Evolutionary conservation across 2,888 invertebrate species (phyloP), one percentile per base, ranked within the genome.

Genomic region (Conchocele bisecta): DNA sequence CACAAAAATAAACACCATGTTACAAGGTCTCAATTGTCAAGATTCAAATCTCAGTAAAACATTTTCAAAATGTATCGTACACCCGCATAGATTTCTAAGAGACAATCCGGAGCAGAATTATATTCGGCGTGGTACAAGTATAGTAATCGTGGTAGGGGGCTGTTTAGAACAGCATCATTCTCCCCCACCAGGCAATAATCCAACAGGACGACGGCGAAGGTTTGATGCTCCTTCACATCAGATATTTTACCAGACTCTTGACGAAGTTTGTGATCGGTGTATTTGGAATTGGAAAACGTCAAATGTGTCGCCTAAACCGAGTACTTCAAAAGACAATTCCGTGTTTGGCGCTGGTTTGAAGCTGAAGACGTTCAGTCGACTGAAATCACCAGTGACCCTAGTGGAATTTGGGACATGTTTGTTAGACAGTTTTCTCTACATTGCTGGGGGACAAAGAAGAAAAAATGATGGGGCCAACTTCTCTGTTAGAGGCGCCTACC

Each of bases 321-420:
- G n/a, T n/a, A n/a, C n/a, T n/a, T n/a, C n/a, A n/a, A n/a, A n/a
- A n/a, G n/a, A n/a, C n/a, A n/a, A n/a, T n/a, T n/a, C n/a, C n/a
- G n/a, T n/a, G n/a, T n/a, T n/a, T n/a, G n/a, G n/a, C n/a, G n/a
- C n/a, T n/a, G n/a, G n/a, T n/a, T n/a, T n/a, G n/a, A n/a, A n/a
- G n/a, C n/a, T n/a, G n/a, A n/a, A n/a, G n/a, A n/a, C n/a, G n/a
- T n/a, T n/a, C n/a, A n/a, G n/a, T n/a, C n/a, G n/a, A n/a, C n/a
- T n/a, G n/a, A n/a, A n/a, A 3, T 28, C 26, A 42, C 57, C 39
- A 6, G 29, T 39, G n/a, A 4, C 20, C 20, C 15, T 58, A 22
- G 22, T 58, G 11, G 58, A 58, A 24, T 58, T 58, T 58, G 46
- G 58, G 15, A 22, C 31, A 13, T 58, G 58, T 33, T 9, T 44